Evolutionary conservation across 2,888 invertebrate species (phyloP).

Genomic region (Smittia aterrima): DNA sequence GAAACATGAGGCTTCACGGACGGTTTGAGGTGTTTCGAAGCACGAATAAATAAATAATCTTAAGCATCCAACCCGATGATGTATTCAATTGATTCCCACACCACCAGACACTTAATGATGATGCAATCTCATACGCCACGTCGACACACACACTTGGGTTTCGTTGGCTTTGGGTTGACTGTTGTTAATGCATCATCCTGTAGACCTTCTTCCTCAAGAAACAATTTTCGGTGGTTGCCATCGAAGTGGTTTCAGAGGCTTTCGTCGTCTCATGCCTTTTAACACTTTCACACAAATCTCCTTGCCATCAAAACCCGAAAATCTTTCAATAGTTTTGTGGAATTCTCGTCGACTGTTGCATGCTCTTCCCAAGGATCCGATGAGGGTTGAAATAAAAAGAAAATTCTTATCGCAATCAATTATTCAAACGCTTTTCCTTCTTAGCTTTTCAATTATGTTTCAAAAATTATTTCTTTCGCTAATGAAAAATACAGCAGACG

Average conservation of each 20-base stretch:
- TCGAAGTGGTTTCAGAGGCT: slow-evolving; percentile 31
- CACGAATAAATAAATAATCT: slow-evolving; percentile 38
- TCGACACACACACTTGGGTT: slow-evolving; percentile 23
- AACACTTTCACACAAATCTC: slow-evolving; percentile 12
- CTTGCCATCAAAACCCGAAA: slow-evolving; percentile 8
- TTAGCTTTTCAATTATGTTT: not conserved
- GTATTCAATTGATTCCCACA: slow-evolving; percentile 1
- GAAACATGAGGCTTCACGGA: not conserved
- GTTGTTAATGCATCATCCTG: slow-evolving; percentile 31
- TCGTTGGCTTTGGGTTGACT: slow-evolving; percentile 29
- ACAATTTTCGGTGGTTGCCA: slow-evolving; percentile 41
- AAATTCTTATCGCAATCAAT: not conserved
- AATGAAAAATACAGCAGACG: not conserved
- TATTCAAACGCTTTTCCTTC: slow-evolving; percentile 14
- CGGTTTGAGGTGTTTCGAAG: not conserved
- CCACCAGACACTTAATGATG: slow-evolving; percentile 12
- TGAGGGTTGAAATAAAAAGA: not conserved
- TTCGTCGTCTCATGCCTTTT: slow-evolving; percentile 20
- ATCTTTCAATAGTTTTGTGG: slow-evolving; percentile 21
- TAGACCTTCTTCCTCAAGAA: slow-evolving; percentile 37
- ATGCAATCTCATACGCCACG: not conserved
- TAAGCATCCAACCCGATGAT: slow-evolving; percentile 3
- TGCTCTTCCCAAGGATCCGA: not conserved
- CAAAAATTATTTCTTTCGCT: slow-evolving; percentile 1
- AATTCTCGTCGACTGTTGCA: slow-evolving; percentile 2